Evolutionary conservation across 2,113 vertebrate species (phyloP).

Genomic region (Athene noctua): DNA sequence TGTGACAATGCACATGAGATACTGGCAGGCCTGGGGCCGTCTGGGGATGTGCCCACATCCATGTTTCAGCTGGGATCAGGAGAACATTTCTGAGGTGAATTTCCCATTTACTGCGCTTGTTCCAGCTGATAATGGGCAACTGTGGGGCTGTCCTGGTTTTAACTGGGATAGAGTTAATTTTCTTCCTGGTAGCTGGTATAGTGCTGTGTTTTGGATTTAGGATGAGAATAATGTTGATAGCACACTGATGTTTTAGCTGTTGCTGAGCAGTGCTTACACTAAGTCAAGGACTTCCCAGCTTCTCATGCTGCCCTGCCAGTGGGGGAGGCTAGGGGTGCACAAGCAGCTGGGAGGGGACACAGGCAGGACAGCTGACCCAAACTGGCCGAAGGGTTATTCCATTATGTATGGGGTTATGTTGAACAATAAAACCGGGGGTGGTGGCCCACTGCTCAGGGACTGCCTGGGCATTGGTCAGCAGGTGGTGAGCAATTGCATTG

Average conservation of each 20-base stretch:
- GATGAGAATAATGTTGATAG: neutral
- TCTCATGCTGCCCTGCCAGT: neutral
- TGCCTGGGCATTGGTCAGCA: neutral
- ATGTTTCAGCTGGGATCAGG: neutral
- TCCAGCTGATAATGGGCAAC: neutral
- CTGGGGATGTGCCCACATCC: neutral
- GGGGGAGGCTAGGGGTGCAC: too few relatives aligned
- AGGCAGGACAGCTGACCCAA: neutral
- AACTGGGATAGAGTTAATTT: neutral
- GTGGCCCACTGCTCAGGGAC: neutral
- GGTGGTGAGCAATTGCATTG: neutral
- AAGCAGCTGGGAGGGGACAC: neutral
- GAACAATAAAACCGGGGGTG: neutral
- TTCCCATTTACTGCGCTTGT: neutral
- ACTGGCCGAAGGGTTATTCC: neutral
- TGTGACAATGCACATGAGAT: accelerated
- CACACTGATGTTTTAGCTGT: neutral
- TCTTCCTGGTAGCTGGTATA: neutral
- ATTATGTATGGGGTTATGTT: neutral
- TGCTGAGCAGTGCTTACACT: neutral
- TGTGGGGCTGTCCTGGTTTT: neutral
- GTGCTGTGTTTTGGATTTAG: neutral
- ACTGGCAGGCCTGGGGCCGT: neutral
- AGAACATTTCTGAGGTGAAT: neutral
- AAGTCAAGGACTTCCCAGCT: neutral